phyloP scores from a whole-genome alignment of 2,888 invertebrate genomes.

The Thereva unica region DNA sequence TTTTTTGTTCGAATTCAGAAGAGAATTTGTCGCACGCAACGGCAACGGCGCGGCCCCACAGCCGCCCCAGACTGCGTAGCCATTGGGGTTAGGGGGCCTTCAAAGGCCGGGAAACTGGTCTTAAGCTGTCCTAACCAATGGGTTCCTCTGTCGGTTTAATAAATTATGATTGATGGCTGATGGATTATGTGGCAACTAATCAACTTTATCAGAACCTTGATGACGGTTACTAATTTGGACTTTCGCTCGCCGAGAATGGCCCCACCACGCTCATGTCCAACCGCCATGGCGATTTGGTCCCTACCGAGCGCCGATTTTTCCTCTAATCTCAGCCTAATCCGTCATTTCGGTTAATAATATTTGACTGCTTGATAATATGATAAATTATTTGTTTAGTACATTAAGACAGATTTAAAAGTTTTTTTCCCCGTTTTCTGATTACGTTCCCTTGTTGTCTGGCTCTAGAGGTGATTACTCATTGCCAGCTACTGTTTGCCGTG shows the following conservation, averaged over 20 bases:
- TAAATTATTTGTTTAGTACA: constrained; percentile 42
- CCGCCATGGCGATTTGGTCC: constrained; percentile 15
- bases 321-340: constrained; percentile 36
- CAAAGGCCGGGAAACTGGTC: constrained; percentile 1
- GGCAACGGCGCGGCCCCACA: no score
- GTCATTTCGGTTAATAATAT: constrained; percentile 41
- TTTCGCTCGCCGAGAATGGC: constrained; percentile 9
- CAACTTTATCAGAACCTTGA: constrained; percentile 38
- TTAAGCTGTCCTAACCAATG: constrained; percentile 35
- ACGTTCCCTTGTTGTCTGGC: constrained; percentile 38
- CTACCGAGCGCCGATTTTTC: constrained; percentile 6
- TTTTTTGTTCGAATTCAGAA: no score
- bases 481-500: constrained; percentile 40
- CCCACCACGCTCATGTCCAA: background rate
- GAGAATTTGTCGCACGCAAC: no score
- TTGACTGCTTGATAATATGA: constrained; percentile 41
- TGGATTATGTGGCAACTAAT: constrained; percentile 42
- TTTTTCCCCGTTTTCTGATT: constrained; percentile 25
- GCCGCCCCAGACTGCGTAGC: no score
- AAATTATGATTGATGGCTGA: constrained; percentile 44
- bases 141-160: constrained; percentile 32
- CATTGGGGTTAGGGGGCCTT: no score
- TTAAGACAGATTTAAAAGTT: constrained; percentile 32
- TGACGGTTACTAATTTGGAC: constrained; percentile 40
- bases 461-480: constrained; percentile 39